A percentile compares a stretch with the other conserved stretches of the same genome.
Conservation (phyloP, 2,113 vertebrate species). For the Notiomystis cincta region DNA sequence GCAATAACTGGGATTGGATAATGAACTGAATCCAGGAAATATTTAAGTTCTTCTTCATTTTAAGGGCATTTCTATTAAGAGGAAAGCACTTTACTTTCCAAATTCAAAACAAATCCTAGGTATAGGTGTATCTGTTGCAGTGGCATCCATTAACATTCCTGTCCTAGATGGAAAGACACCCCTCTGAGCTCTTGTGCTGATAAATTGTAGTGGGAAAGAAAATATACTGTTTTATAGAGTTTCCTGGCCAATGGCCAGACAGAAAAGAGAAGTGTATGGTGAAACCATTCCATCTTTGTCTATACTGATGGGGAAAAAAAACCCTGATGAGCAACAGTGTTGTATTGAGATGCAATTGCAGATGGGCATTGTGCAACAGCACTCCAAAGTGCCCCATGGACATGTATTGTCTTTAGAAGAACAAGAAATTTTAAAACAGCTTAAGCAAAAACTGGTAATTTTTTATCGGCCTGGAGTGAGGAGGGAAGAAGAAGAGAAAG, state of each 20-base stretch:
- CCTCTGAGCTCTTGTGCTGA: neutral
- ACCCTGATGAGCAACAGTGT: accelerated
- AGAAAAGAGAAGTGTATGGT: neutral
- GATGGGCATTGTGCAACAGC: neutral
- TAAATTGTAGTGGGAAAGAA: neutral
- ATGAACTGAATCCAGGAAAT: neutral
- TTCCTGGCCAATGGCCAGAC: neutral
- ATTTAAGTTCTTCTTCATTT: neutral
- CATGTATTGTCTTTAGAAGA: neutral
- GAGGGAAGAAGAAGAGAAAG: neutral
- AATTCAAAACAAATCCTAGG: neutral
- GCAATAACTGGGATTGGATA: neutral
- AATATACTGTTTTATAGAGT: neutral
- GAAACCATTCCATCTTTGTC: neutral
- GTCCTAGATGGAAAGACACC: neutral
- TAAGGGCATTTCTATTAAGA: neutral
- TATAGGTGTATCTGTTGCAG: neutral
- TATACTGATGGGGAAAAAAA: neutral
- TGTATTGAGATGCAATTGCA: accelerated
- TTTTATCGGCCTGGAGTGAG: neutral
- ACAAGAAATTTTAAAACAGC: neutral
- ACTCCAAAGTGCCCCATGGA: neutral
- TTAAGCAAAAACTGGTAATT: neutral
- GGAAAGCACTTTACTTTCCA: neutral
- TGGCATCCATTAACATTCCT: neutral